Base-by-base conservation (phyloP, 1,140 invertebrate genomes). In the Megathymus violae region DNA sequence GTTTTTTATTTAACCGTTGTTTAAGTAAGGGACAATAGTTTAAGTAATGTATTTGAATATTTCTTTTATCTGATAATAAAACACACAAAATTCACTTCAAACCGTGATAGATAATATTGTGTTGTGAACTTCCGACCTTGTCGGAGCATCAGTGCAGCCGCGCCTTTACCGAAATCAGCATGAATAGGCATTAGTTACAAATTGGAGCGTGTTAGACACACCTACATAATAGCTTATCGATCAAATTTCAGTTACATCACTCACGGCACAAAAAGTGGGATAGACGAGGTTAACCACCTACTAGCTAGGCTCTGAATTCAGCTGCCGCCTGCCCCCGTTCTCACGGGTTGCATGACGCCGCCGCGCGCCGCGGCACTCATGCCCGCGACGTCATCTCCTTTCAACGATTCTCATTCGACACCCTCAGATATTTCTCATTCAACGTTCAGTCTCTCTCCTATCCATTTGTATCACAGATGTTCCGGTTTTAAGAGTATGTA, bases 151-250 rank as follows among this genome's bases (percentile, higher is more conserved):
- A 27, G 38, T 59, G 43, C 54, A 59, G 54, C 43, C 56, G 41
- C 56, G 31, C 56, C 56, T 15, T 9, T 47, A 16, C 15, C 56
- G 15, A 59, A 47, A 59, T 47, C 43, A 22, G 17, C 56, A 47
- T 59, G 43, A 59, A 59, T 59, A 59, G 56, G 56, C 54, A 47
- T 47, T 25, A 47, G 43, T 59, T 46, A 38, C 27, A 58, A 58
- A 58, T 58, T 58, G 56, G 56, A 25, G 15, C 56, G 56, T 31
- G 27, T 59, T 47, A 59, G 56, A 59, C 56, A 59, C 56, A 59
- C 56, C 56, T 59, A 47, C 56, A 41, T 9, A 31, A 46, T 47
- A 27, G 31, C 22, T 59, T 59, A 38, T 59, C 43, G 43, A 46
- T 59, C 43, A 47, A 31, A 7, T 59, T 59, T 47, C 36, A 16